These are phyloP conservation scores for Sturnus vulgaris DNA, from an alignment of 2,113 vertebrate genomes.

Conservation along the genomic window DNA sequence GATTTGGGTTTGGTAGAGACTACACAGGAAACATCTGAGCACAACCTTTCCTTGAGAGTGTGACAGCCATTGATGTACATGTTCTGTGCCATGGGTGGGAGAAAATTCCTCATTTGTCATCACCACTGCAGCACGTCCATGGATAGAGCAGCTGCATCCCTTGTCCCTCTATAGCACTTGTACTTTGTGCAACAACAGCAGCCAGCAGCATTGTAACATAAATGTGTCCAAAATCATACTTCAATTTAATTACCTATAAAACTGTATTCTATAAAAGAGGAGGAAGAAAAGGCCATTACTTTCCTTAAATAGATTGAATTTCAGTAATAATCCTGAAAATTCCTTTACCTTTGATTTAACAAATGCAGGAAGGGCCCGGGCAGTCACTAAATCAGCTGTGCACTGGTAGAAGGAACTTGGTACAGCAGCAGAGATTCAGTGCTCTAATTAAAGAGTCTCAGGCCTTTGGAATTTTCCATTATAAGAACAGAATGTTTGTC, in stretches of 20 bases:
- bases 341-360: neutral
- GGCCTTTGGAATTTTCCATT: neutral
- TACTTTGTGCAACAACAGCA: neutral
- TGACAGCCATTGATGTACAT: neutral
- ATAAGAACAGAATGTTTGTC: neutral
- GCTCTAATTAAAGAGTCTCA: neutral
- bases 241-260: neutral
- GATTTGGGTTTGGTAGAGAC: neutral
- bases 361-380: neutral
- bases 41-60: neutral
- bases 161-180: neutral
- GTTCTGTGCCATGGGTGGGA: neutral
- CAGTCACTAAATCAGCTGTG: conserved; percentile 1
- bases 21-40: neutral
- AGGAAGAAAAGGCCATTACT: neutral
- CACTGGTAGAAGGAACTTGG: neutral
- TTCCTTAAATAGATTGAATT: neutral
- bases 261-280: neutral
- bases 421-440: neutral
- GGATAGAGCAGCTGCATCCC: neutral
- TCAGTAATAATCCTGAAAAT: neutral
- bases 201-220: neutral
- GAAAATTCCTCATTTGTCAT: neutral
- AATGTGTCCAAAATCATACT: neutral
- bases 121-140: neutral